These are phyloP conservation scores for Spheniscus humboldti DNA, from an alignment of 2,797 vertebrate genomes.

Conservation along the genomic window DNA sequence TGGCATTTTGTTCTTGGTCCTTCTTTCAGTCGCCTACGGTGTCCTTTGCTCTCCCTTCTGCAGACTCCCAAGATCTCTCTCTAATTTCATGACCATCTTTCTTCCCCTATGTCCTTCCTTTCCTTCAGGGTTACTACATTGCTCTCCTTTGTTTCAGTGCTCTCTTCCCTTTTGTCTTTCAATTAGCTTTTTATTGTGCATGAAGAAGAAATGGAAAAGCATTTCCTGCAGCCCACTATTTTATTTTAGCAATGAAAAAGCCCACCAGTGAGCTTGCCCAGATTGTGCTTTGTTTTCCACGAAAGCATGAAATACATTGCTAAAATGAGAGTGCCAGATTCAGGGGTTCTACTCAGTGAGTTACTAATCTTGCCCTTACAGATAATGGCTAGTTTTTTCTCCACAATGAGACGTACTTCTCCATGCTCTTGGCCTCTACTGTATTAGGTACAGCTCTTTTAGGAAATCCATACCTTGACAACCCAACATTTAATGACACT, in stretches of 20 bases:
- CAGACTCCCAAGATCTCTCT: neutral
- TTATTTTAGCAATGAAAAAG: neutral
- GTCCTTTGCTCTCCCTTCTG: neutral
- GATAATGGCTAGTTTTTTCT: neutral
- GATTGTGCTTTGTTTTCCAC: neutral
- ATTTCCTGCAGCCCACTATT: neutral
- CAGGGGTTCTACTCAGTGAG: neutral
- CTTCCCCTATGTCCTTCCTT: fast-evolving
- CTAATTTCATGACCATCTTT: neutral
- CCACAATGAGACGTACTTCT: neutral
- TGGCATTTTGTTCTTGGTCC: neutral
- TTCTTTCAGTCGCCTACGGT: neutral
- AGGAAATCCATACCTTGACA: neutral
- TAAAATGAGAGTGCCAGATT: neutral
- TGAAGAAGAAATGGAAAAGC: neutral
- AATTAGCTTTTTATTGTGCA: neutral
- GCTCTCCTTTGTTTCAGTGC: neutral
- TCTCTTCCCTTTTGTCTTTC: neutral
- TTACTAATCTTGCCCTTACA: neutral
- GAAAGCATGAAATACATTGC: neutral
- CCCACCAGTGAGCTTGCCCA: neutral
- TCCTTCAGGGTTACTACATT: neutral
- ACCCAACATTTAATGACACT: neutral
- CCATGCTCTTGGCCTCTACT: neutral
- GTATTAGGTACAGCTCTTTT: neutral